Conservation (phyloP, 2,797 vertebrate genomes). For the Phoxinus dragarum region DNA sequence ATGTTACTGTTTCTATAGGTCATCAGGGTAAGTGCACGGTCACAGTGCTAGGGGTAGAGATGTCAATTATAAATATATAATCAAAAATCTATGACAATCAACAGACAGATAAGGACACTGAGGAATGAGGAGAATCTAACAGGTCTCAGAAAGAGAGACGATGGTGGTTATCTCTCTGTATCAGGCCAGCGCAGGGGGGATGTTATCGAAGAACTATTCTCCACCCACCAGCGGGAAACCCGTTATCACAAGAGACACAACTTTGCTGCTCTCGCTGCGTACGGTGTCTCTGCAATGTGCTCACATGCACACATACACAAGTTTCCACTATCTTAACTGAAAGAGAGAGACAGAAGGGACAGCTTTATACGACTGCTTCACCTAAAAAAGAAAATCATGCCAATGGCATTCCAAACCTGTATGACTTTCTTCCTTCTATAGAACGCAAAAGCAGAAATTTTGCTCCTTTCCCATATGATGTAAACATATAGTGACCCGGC, state of each 20-base stretch:
- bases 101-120: not conserved
- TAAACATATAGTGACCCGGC: not conserved
- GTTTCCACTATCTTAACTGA: not conserved
- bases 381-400: not conserved
- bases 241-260: slow-evolving; percentile 77
- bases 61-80: not conserved
- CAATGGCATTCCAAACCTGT: not conserved
- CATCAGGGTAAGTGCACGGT: not conserved
- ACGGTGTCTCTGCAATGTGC: slow-evolving; percentile 49
- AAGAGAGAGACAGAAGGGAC: not conserved
- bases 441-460: not conserved
- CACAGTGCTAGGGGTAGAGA: not conserved
- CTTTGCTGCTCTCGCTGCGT: slow-evolving; percentile 54
- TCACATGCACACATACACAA: slow-evolving; percentile 17
- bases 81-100: slow-evolving; percentile 3
- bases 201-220: slow-evolving; percentile 76
- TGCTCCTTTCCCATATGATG: not conserved
- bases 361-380: not conserved
- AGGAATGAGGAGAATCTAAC: slow-evolving; percentile 14
- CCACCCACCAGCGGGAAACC: slow-evolving; percentile 78
- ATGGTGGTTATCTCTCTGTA: slow-evolving; percentile 65
- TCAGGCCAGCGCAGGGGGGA: slow-evolving; percentile 73
- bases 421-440: not conserved
- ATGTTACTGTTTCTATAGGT: not conserved
- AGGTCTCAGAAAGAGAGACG: slow-evolving; percentile 61